Conservation (phyloP, 2,888 invertebrate genomes). For the Scaptomyza polygonia region DNA sequence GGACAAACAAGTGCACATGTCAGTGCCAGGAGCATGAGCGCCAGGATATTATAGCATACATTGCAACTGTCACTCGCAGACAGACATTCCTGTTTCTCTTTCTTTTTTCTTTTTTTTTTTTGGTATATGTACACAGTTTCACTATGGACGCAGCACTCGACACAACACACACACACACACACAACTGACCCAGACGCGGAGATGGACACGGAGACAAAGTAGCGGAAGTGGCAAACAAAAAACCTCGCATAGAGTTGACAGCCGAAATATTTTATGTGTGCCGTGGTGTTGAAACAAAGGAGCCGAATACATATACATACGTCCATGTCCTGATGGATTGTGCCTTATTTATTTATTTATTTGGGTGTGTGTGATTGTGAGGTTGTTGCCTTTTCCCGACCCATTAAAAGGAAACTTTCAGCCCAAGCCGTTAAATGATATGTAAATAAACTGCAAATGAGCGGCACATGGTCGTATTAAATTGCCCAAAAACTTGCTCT, state of each 20-base stretch:
- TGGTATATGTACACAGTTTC: constrained; percentile 29
- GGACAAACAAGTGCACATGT: constrained; percentile 82
- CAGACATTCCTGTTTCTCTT: constrained; percentile 10
- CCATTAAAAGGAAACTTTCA: constrained; percentile 8
- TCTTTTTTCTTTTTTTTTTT: not conserved
- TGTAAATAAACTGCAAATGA: constrained; percentile 81
- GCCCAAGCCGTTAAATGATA: constrained; percentile 81
- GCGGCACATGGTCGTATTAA: constrained; percentile 67
- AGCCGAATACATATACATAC: constrained; percentile 25
- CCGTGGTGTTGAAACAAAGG: constrained; percentile 65
- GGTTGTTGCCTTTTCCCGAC: constrained; percentile 2
- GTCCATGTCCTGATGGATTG: constrained; percentile 67
- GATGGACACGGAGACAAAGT: constrained; percentile 10
- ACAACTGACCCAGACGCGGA: constrained; percentile 61
- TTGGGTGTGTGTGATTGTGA: constrained; percentile 36
- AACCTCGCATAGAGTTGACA: constrained; percentile 65
- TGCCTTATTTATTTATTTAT: constrained; percentile 72
- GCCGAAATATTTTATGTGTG: constrained; percentile 73
- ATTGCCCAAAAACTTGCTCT: constrained; percentile 53
- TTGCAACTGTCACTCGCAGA: constrained; percentile 73
- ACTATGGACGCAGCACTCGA: constrained; percentile 81
- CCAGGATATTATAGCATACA: constrained; percentile 76
- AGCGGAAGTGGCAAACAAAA: constrained; percentile 42
- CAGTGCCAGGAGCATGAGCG: constrained; percentile 64
- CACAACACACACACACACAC: too few relatives aligned